A percentile compares a stretch with the other conserved stretches of the same genome.
These are phyloP conservation scores for Vespertilio murinus DNA, from an alignment of 2,797 vertebrate species.

Conservation along the genomic window DNA sequence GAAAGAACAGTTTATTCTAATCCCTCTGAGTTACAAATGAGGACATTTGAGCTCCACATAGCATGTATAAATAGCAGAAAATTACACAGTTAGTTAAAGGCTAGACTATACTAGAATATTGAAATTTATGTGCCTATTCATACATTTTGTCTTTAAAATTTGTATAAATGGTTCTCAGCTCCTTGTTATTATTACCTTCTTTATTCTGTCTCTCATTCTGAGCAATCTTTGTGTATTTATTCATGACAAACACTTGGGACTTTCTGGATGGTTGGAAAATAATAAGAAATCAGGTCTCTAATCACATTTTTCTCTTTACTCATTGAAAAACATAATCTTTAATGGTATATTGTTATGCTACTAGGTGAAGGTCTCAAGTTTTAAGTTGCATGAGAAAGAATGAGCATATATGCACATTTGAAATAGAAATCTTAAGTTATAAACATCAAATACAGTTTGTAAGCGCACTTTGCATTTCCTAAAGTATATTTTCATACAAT, in stretches of 20 bases:
- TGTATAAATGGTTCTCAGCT: not conserved
- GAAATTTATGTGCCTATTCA: not conserved
- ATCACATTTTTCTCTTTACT: slow-evolving; percentile 16
- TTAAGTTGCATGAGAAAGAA: not conserved
- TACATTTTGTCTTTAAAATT: not conserved
- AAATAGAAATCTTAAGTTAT: not conserved
- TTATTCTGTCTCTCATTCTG: not conserved
- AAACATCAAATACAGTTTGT: slow-evolving; percentile 3
- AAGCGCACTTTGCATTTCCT: not conserved
- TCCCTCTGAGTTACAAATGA: not conserved
- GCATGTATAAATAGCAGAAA: not conserved
- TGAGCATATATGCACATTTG: not conserved
- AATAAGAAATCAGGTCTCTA: not conserved
- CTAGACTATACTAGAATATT: not conserved
- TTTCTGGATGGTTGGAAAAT: slow-evolving; percentile 3
- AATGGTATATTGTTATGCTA: not conserved
- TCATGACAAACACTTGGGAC: not conserved
- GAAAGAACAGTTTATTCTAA: not conserved
- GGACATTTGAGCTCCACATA: not conserved
- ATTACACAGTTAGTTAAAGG: not conserved
- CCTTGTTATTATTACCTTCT: not conserved
- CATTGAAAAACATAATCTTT: not conserved
- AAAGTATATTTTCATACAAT: not conserved
- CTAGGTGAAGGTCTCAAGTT: not conserved
- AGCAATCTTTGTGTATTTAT: not conserved